Percentiles rank a stretch among this genome's conserved stretches.
Conservation (phyloP, 2,888 invertebrate genomes). For the Antheraea assamensis region DNA sequence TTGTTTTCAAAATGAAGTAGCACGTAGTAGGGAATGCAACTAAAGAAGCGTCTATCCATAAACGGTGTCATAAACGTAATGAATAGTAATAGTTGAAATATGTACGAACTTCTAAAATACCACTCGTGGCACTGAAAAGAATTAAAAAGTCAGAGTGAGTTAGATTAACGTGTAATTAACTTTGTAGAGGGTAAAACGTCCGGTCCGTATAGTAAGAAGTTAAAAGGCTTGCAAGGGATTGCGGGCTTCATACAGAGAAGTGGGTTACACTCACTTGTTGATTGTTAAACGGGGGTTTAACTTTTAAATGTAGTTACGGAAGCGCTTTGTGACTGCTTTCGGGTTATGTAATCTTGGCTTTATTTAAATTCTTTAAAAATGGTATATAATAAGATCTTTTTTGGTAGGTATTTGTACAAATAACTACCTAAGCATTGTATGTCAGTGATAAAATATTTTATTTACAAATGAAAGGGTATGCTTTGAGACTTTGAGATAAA, state of each 20-base stretch:
- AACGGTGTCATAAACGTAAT: background rate
- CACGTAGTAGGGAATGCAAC: background rate
- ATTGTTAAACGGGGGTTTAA: conserved; percentile 5
- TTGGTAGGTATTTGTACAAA: background rate
- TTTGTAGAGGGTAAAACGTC: background rate
- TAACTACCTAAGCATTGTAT: no score
- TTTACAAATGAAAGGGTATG: background rate
- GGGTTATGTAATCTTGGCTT: background rate
- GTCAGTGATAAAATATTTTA: background rate
- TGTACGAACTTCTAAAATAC: background rate
- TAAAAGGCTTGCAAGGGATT: background rate
- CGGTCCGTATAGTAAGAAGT: background rate
- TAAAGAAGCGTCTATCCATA: background rate
- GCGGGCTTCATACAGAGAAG: conserved; percentile 1
- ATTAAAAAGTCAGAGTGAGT: background rate
- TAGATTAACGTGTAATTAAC: background rate
- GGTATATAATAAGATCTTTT: background rate
- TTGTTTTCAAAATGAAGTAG: no score
- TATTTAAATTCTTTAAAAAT: background rate
- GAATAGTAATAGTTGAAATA: background rate
- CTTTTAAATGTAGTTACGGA: conserved; percentile 3
- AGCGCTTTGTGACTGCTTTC: background rate
- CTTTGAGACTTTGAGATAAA: background rate
- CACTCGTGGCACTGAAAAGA: background rate
- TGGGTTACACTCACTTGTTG: conserved; percentile 15